Evolutionary conservation across 2,888 invertebrate species (phyloP).

Genomic region (Gymnocheta viridis): DNA sequence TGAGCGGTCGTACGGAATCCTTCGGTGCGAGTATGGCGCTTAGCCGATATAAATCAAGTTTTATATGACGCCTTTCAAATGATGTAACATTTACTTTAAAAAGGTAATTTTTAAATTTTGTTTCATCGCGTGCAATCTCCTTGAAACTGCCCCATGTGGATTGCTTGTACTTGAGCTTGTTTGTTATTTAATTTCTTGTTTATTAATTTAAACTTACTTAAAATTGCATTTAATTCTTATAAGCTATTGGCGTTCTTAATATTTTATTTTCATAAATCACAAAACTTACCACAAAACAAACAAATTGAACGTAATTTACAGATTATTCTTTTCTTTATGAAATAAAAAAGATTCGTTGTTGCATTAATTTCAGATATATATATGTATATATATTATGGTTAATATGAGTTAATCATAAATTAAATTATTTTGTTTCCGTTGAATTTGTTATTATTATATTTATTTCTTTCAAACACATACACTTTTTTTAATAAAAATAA

Average conservation of each 20-base stretch:
- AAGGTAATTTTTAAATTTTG: no score
- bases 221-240: not conserved
- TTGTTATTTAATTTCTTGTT: not conserved
- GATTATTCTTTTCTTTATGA: conserved; percentile 29
- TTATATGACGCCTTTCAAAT: no score
- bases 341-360: conserved; percentile 38
- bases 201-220: not conserved
- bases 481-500: conserved; percentile 24
- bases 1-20: no score
- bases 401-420: conserved; percentile 47
- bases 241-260: not conserved
- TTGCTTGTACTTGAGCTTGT: no score
- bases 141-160: no score
- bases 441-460: conserved; percentile 8
- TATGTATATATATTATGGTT: conserved; percentile 37
- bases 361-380: conserved; percentile 44
- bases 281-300: conserved; percentile 47
- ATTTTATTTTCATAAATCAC: not conserved
- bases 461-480: not conserved
- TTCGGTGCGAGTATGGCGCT: no score
- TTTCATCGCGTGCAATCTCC: no score
- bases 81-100: no score
- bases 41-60: no score
- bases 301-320: not conserved
- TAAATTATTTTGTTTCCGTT: conserved; percentile 17